A percentile compares a stretch with the other conserved stretches of the same genome.
Conservation (phyloP, 2,888 invertebrate genomes). For the Lithophane leautieri region DNA sequence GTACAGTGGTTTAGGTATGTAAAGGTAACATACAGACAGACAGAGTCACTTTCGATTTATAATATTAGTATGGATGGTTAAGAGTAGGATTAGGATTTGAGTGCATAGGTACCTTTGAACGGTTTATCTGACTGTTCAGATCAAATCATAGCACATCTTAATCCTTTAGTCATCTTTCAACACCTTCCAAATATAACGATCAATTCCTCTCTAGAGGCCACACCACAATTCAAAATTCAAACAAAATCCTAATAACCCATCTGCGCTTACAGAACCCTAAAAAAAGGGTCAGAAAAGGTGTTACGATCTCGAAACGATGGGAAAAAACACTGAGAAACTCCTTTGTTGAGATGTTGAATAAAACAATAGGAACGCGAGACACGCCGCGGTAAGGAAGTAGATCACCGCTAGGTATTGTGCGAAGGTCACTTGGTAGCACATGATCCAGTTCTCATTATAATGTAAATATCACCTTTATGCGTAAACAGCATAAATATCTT, state of each 20-base stretch:
- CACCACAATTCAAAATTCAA: constrained; percentile 2
- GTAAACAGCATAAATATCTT: no score
- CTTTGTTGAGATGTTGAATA: constrained; percentile 53
- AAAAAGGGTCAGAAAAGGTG: constrained; percentile 55
- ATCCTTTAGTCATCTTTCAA: background rate
- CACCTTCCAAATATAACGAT: constrained; percentile 1
- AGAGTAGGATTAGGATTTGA: no score
- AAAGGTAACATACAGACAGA: no score
- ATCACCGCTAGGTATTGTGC: constrained; percentile 53
- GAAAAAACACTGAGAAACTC: constrained; percentile 51
- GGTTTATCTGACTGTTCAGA: background rate
- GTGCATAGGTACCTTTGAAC: no score
- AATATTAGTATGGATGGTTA: no score
- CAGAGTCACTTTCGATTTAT: no score
- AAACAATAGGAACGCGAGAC: constrained; percentile 61
- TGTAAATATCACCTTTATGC: background rate
- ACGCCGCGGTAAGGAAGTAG: constrained; percentile 42
- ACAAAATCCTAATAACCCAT: constrained; percentile 17
- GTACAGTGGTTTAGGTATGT: no score
- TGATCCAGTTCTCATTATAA: constrained; percentile 22
- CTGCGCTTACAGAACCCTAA: constrained; percentile 32
- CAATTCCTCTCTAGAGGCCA: background rate
- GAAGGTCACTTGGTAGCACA: constrained; percentile 49
- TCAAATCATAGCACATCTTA: background rate
- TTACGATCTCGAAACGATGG: constrained; percentile 43